Base-by-base conservation (phyloP, 2,797 vertebrate species). In the Gymnoscopelus braueri region DNA sequence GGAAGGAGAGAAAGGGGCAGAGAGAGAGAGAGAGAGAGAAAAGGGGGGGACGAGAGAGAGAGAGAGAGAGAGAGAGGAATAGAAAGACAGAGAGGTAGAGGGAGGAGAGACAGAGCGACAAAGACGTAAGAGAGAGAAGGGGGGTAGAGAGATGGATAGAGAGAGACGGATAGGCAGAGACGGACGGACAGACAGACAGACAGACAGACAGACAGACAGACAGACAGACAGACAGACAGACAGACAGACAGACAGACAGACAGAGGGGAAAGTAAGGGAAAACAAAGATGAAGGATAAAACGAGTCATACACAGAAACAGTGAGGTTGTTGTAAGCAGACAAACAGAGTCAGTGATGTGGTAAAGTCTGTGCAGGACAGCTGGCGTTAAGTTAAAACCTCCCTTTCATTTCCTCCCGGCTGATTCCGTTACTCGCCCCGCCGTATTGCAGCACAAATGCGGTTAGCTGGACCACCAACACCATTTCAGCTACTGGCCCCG, bases 341-440 rank as follows among this genome's bases (percentile, higher is more conserved):
- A 83, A 81, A 80, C 68, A 81, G 72, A 81, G 72, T 81, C 50
- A 5, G 58, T 1, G 70, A 74, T 63, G 82, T 65, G 69, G 39
- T 44, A 44, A 44, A 44, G 39, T 44, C 7, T 44, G 39, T 44
- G 39, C 39, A 3, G 39, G 39, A 8, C 39, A 44, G 79, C 79
- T 64, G 72, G 24, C 64, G 39, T 3, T 78, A 58, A 83, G 86
- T 39, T 79, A 58, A 83, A 87, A 78, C 73, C 39, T 8, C 39
- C 71, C 70, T 77, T 85, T 88, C 79, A 84, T 84, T 87, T 84
- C 81, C 72, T 74, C 58, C 19, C 8, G 9, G 68, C 79, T 83
- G 78, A 91, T 77, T 85, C 85, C 68, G 83, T 89, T 86, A 71
- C 75, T 24, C 68, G 71, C 57, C 32, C 76, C 69, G 48, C 65